phyloP scores from a whole-genome alignment of 2,797 vertebrate species.

The Aphelocoma californica region DNA sequence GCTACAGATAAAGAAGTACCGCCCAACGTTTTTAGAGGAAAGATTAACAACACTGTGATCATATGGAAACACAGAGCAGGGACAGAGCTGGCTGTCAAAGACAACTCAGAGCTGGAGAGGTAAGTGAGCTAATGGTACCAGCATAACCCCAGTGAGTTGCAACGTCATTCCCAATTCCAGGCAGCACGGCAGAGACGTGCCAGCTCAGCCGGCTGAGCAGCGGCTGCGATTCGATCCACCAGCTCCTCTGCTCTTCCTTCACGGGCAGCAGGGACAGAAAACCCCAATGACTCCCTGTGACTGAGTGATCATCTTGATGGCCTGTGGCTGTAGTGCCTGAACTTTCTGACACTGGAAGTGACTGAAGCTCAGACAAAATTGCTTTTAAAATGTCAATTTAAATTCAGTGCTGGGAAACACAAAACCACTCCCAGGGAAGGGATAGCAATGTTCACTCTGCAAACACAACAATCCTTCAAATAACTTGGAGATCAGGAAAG shows the following conservation, averaged over 20 bases:
- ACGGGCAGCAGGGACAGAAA: neutral
- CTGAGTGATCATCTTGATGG: neutral
- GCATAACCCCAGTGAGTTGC: neutral
- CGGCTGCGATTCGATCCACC: fast-evolving
- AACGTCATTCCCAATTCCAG: neutral
- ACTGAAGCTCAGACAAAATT: neutral
- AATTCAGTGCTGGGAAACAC: neutral
- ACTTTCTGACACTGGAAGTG: neutral
- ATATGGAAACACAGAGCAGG: neutral
- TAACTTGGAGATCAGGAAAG: neutral
- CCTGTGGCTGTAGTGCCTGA: neutral
- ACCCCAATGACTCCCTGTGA: neutral
- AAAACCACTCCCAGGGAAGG: neutral
- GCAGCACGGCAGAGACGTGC: fast-evolving
- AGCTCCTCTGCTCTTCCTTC: neutral
- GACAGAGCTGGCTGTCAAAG: neutral
- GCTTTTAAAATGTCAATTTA: neutral
- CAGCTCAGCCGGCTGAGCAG: neutral
- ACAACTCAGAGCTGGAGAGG: neutral
- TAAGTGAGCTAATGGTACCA: neutral
- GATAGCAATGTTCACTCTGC: neutral
- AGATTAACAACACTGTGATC: neutral
- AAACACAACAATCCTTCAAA: neutral
- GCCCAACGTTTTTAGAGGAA: neutral
- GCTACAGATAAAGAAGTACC: neutral